A percentile compares a stretch with the other conserved stretches of the same genome.
Evolutionary conservation across 2,888 invertebrate species (phyloP).

Genomic region (Torymus auratus): DNA sequence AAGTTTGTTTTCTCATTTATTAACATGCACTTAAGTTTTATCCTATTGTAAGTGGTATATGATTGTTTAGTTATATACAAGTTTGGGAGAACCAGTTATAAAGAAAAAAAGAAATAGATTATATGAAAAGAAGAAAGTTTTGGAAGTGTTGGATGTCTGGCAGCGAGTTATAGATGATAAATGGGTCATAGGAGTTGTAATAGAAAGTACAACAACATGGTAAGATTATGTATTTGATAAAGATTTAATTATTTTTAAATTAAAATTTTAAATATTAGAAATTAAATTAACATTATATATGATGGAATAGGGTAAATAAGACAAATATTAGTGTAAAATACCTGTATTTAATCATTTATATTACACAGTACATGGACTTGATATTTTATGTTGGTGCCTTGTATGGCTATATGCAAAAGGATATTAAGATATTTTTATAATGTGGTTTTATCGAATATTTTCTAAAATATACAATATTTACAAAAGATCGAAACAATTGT

Average conservation of each 20-base stretch:
- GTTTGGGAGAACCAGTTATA: constrained; percentile 65
- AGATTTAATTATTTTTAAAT: too few species aligned
- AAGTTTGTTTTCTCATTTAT: constrained; percentile 48
- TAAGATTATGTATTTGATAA: constrained; percentile 65
- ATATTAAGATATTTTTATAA: constrained; percentile 26
- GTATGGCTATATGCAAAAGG: constrained; percentile 10
- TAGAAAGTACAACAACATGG: constrained; percentile 70
- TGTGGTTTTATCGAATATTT: constrained; percentile 19
- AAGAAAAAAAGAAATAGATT: constrained; percentile 59
- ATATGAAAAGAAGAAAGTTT: constrained; percentile 42
- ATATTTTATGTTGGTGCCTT: constrained; percentile 24
- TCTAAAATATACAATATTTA: constrained; percentile 64
- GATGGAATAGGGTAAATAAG: background rate
- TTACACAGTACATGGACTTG: constrained; percentile 19
- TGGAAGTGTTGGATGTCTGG: constrained; percentile 67
- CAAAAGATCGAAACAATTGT: constrained; percentile 44
- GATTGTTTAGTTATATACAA: constrained; percentile 65
- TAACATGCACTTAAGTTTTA: background rate
- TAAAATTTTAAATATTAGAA: too few species aligned
- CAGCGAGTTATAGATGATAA: constrained; percentile 71
- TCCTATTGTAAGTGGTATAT: constrained; percentile 31
- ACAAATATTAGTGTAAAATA: constrained; percentile 25
- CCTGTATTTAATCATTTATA: constrained; percentile 27
- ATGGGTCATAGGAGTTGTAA: constrained; percentile 72
- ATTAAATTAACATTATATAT: background rate